Base-by-base conservation (phyloP, 2,888 invertebrate species). In the Volucella inflata region DNA sequence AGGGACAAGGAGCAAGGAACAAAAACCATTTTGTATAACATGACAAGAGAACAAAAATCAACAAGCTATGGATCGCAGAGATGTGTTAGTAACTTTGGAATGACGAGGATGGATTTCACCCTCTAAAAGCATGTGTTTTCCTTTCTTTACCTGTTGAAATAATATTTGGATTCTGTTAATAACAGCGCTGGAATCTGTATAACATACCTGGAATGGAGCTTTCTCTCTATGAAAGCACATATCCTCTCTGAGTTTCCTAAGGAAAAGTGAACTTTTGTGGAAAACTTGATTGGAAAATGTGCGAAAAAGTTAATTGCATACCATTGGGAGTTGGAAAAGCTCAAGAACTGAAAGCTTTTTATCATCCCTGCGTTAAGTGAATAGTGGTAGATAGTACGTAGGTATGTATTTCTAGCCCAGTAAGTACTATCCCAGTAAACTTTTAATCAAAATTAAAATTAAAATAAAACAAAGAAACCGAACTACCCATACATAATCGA, bases 121-220 rank as follows among this genome's bases (percentile, higher is more conserved):
- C 11, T 21, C 30, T 21, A 12, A 51, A 17, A 51, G 16, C 8
- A 21, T 50, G 12, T 11, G 3, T 53, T 40, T 30, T 55, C 17
- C 16, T 48, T 55, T 67, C 36, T 0, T 0, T 30, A 84, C 80
- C 80, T 84, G 84, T 80, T 84, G 80, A 76, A 78, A 46, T 38
- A 30, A 6, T 65, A 0, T 8, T 2, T 9, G 0, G 0, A 0
- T 42, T 50, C 55, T 78, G 82, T 46, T 42, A 21, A 10, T 48
- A 57, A 40, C 72, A 83, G 42, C 2, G 1, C 12, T 68, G 76
- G 51, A 60, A 76, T 21, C 9, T 14, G 44, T 21, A 30, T 55
- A 71, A 48, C 46, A 57, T 21, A 0, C 30, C 42, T 72, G 68
- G 68, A 78, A 78, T 14, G 2, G 2, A 70, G 79, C 71, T 80